Conservation (phyloP, 1,140 invertebrate species). For the Drosophila rufa region DNA sequence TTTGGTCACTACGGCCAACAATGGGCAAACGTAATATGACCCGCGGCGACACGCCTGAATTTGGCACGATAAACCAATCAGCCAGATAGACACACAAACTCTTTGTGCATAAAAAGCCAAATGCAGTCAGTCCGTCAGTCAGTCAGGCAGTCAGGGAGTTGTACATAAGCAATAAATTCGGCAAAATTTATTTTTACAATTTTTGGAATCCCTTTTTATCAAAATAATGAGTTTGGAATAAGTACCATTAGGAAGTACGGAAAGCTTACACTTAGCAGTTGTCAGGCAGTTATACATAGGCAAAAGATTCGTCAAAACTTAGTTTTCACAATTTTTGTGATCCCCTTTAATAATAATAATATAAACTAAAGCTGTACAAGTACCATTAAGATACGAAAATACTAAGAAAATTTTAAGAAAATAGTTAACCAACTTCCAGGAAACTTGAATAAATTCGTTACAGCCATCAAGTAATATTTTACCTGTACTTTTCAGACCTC, state of each 20-base stretch:
- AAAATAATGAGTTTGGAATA: neutral
- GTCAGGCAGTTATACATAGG: conserved; percentile 13
- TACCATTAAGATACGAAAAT: no score
- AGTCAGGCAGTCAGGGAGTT: conserved; percentile 3
- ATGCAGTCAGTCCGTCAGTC: conserved; percentile 47
- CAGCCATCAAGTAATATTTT: neutral
- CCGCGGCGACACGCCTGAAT: conserved; percentile 76
- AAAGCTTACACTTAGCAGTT: no score
- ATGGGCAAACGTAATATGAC: conserved; percentile 62
- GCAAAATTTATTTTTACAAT: neutral
- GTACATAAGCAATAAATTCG: conserved; percentile 14
- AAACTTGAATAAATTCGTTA: neutral
- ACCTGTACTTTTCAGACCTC: neutral
- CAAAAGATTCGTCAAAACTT: neutral
- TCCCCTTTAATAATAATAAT: no score
- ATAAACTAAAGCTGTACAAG: no score
- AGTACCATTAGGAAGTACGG: neutral
- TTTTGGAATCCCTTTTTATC: neutral
- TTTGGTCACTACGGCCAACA: conserved; percentile 27
- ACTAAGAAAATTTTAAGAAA: no score
- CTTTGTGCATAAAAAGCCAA: conserved; percentile 38
- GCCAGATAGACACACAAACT: conserved; percentile 44
- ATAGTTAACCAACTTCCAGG: neutral
- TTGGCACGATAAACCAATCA: conserved; percentile 84
- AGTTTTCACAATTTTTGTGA: neutral